Base-by-base conservation (phyloP, 2,797 vertebrate genomes). In the Nothura maculosa region DNA sequence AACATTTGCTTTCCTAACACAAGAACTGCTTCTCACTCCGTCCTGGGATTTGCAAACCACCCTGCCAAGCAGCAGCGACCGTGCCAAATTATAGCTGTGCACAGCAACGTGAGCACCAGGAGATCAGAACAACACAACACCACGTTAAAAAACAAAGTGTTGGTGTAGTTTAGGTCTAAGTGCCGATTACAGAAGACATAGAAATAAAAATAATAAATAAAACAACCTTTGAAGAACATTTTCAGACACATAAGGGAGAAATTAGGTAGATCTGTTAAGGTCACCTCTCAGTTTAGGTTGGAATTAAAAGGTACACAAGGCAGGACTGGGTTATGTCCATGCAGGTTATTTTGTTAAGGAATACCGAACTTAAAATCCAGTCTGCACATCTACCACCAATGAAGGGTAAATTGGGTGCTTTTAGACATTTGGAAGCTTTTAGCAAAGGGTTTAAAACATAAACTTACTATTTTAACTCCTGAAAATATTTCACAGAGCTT, bases 1-100 rank as follows among this genome's bases (percentile, higher is more conserved):
- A 86, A 94, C 63, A 79, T 88, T 94, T 27, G 52, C 66, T 73
- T 82, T 73, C 79, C 74, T 25, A 43, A 82, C 67, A 61, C 74
- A 54, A 75, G 48, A 72, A 89, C n/a, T 1, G 9, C 85, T 86
- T 77, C 75, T 57, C 28, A 16, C 74, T 77, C 43, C 48, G 27
- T 15, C 1, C 0, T 32, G 79, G 90, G 83, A 55, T 78, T 81
- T 61, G 36, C 32, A 28, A 63, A 58, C 14, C 3, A 1, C 43
- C 64, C 75, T 52, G 85, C 74, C 89, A 81, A 88, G 73, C 3
- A 1, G 52, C n/a, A 17, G 74, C 22, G 69, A 6, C 16, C 42
- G 3, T 16, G 66, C 75, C 95, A 91, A 87, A 85, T 62, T 48
- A 27, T 10, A 85, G 84, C 57, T 16, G 70, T 3, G 14, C 30